phyloP scores from a whole-genome alignment of 1,140 invertebrate genomes.

The Micrasema minimum region DNA sequence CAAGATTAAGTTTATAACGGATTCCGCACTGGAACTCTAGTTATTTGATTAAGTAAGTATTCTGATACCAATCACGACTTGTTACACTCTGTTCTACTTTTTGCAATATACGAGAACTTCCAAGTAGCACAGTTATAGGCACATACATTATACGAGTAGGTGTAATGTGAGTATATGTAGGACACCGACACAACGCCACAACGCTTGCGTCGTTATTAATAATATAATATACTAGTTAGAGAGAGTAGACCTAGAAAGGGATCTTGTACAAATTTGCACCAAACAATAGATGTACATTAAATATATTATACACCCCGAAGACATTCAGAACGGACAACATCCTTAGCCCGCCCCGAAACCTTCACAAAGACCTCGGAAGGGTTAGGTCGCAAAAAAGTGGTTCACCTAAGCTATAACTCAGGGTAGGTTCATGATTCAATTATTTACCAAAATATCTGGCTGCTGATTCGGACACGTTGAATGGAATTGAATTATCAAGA shows the following conservation, averaged over 20 bases:
- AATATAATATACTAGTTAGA: too few species aligned
- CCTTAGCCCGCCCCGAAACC: constrained; percentile 15
- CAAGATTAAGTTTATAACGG: too few species aligned
- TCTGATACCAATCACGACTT: too few species aligned
- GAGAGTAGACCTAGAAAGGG: not conserved
- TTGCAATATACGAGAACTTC: too few species aligned
- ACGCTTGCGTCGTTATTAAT: too few species aligned
- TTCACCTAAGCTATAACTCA: constrained; percentile 27
- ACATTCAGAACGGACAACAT: constrained; percentile 27
- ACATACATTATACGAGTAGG: too few species aligned
- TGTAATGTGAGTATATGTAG: too few species aligned
- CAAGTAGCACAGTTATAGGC: too few species aligned
- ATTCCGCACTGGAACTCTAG: too few species aligned
- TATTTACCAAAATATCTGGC: constrained; percentile 28
- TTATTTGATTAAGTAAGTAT: too few species aligned
- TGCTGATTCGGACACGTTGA: constrained; percentile 28
- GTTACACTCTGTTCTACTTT: too few species aligned
- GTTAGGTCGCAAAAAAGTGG: constrained; percentile 18
- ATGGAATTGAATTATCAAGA: constrained; percentile 33
- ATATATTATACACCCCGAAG: constrained; percentile 11
- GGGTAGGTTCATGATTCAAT: constrained; percentile 36
- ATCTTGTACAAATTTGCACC: constrained; percentile 6
- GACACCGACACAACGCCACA: too few species aligned
- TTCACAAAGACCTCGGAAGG: constrained; percentile 14
- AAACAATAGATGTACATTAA: constrained; percentile 30